Evolutionary conservation across 2,113 vertebrate genomes (phyloP).

Genomic region (Daphoenositta chrysoptera): DNA sequence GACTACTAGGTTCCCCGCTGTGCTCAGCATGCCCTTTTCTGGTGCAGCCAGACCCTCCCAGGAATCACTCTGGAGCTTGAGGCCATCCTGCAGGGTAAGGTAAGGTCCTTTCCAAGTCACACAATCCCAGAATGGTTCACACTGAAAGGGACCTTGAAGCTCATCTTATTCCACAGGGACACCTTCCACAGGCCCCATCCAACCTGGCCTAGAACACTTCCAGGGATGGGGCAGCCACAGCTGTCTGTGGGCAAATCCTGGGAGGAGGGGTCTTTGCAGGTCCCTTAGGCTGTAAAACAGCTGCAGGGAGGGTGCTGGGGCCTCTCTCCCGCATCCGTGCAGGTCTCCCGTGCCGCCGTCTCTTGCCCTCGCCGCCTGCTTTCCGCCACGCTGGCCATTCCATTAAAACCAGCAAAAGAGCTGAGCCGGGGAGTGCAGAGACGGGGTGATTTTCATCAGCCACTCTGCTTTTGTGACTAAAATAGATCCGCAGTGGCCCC

Average conservation of each 20-base stretch:
- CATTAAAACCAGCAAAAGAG: background rate
- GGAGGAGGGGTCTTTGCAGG: background rate
- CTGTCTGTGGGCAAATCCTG: background rate
- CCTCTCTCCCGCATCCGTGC: background rate
- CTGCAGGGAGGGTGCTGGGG: background rate
- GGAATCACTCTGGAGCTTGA: constrained; percentile 32
- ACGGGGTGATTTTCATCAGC: background rate
- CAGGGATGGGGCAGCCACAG: background rate
- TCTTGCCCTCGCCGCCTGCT: background rate
- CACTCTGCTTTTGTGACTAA: constrained; percentile 4
- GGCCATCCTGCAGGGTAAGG: constrained; percentile 69
- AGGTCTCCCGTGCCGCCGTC: fast-evolving
- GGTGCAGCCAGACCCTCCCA: background rate
- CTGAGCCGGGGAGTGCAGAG: background rate
- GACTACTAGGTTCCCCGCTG: fast-evolving
- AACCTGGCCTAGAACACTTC: background rate
- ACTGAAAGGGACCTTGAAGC: background rate
- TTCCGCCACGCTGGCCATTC: background rate
- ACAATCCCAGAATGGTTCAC: background rate
- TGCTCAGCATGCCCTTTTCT: background rate
- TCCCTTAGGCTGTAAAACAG: background rate
- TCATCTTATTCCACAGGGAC: background rate
- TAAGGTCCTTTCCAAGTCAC: constrained; percentile 1
- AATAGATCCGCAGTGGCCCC: background rate
- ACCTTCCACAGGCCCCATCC: background rate